Conservation (phyloP, 2,888 invertebrate species). For the Patella ulyssiponensis region DNA sequence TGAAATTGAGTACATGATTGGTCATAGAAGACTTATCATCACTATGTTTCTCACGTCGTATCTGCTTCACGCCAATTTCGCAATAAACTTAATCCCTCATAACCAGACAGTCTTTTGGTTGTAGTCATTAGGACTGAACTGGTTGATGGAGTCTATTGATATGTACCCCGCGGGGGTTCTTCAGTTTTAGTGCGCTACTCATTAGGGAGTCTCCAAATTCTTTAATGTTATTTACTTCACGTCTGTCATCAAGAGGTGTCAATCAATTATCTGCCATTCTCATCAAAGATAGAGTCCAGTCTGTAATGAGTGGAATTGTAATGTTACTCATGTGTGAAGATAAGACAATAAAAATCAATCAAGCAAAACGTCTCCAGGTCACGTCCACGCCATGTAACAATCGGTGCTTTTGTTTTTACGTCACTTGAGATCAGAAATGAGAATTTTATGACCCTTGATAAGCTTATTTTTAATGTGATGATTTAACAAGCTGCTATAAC, state of each 20-base stretch:
- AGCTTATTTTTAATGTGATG: no score
- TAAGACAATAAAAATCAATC: neutral
- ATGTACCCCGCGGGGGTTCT: no score
- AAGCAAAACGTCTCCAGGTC: neutral
- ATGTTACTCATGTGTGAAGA: neutral
- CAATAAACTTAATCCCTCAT: neutral
- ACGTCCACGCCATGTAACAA: neutral
- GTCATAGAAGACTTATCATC: no score
- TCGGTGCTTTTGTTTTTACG: neutral
- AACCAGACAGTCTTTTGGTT: neutral
- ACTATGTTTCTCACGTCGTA: no score
- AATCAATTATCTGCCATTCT: conserved; percentile 7
- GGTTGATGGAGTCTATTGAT: neutral
- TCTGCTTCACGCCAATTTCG: neutral
- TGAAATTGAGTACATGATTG: no score
- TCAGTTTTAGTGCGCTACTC: no score
- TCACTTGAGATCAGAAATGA: no score
- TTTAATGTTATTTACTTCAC: neutral
- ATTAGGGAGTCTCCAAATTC: no score
- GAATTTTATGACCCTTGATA: no score
- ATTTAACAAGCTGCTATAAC: no score
- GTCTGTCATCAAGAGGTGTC: conserved; percentile 4
- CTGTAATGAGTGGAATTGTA: neutral
- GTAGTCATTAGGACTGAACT: neutral
- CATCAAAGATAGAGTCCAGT: neutral